These are phyloP conservation scores for Aegithalos caudatus DNA, from an alignment of 2,113 vertebrate genomes.

Conservation along the genomic window DNA sequence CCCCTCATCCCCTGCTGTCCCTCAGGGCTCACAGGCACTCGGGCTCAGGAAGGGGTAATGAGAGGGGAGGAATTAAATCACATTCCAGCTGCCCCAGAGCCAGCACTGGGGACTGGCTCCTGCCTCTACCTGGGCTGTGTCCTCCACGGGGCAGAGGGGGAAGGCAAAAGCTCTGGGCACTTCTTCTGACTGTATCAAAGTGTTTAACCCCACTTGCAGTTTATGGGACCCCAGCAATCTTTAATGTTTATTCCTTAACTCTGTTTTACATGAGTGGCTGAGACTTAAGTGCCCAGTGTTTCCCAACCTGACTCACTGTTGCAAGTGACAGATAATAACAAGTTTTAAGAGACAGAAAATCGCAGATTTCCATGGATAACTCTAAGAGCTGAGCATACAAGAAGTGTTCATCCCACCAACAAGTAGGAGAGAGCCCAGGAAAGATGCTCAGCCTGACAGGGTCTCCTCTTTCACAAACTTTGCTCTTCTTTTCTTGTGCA, in stretches of 20 bases:
- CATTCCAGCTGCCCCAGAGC: neutral
- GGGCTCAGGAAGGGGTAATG: neutral
- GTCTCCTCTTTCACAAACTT: neutral
- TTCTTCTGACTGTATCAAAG: neutral
- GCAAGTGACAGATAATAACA: neutral
- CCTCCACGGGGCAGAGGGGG: accelerated
- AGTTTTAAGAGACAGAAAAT: neutral
- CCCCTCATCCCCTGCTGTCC: neutral
- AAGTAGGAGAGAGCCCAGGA: neutral
- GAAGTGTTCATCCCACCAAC: neutral
- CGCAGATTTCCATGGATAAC: neutral
- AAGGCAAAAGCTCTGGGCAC: neutral
- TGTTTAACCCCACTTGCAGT: neutral
- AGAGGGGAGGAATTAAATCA: neutral
- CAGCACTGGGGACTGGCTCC: neutral
- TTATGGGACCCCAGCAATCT: neutral
- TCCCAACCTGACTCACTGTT: neutral
- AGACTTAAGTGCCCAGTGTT: accelerated
- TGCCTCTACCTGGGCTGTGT: neutral
- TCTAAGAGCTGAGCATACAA: neutral
- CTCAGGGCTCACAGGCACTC: neutral
- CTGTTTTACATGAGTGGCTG: neutral
- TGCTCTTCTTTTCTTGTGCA: neutral
- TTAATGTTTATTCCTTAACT: neutral
- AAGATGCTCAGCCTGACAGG: neutral